Evolutionary conservation across 2,888 invertebrate genomes (phyloP).

Genomic region (Rhaphigaster nebulosa): DNA sequence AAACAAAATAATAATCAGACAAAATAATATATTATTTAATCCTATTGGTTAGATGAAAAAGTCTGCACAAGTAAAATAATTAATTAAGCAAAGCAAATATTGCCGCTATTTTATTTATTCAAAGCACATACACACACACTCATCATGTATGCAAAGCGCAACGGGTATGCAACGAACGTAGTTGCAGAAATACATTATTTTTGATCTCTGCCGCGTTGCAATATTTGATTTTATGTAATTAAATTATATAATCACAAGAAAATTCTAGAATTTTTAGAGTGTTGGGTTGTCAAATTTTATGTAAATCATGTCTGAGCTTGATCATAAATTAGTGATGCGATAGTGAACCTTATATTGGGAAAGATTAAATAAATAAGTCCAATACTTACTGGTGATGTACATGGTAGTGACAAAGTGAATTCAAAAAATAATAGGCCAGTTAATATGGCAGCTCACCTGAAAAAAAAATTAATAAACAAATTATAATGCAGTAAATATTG

Average conservation of each 20-base stretch:
- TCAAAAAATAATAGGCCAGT: too few relatives aligned
- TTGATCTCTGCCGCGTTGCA: not conserved
- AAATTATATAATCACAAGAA: not conserved
- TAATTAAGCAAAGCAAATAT: not conserved
- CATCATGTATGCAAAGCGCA: not conserved
- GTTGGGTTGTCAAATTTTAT: too few relatives aligned
- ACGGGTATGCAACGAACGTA: not conserved
- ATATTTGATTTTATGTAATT: not conserved
- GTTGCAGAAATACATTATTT: conserved; percentile 5
- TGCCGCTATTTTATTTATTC: not conserved
- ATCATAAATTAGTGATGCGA: too few relatives aligned
- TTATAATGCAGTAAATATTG: too few relatives aligned
- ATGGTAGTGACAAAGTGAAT: too few relatives aligned
- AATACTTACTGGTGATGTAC: too few relatives aligned
- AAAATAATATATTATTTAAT: not conserved
- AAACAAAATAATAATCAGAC: too few relatives aligned
- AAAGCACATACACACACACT: not conserved
- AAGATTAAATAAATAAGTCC: too few relatives aligned
- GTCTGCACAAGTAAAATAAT: not conserved
- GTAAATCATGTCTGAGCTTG: too few relatives aligned
- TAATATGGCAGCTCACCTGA: too few relatives aligned
- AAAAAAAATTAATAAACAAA: too few relatives aligned
- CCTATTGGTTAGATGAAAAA: not conserved
- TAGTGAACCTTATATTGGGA: too few relatives aligned
- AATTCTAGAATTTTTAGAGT: not conserved